These are phyloP conservation scores for Ridgeia piscesae DNA, from an alignment of 1,140 invertebrate genomes.

Conservation along the genomic window DNA sequence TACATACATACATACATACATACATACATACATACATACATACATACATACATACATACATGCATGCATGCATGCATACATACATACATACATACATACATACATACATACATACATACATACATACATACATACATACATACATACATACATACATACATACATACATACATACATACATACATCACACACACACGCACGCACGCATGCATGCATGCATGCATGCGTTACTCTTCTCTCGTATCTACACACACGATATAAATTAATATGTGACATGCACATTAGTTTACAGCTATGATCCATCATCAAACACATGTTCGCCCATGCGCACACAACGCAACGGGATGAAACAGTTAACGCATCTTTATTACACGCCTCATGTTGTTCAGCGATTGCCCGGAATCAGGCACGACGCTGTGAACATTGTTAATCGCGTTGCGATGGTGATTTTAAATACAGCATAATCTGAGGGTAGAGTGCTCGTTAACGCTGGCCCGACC, in stretches of 20 bases:
- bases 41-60: too few species aligned
- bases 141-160: too few species aligned
- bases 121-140: too few species aligned
- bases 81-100: too few species aligned
- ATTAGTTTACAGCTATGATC: background rate
- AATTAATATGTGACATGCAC: background rate
- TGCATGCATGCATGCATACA: too few species aligned
- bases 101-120: too few species aligned
- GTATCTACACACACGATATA: background rate
- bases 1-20: too few species aligned
- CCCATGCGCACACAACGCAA: background rate
- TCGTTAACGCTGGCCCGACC: background rate
- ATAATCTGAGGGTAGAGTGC: background rate
- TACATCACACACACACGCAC: too few species aligned
- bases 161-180: too few species aligned
- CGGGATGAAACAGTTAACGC: background rate
- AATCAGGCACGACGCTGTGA: background rate
- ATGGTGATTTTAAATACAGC: background rate
- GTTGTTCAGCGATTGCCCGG: background rate
- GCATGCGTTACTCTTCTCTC: too few species aligned
- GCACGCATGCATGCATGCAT: too few species aligned
- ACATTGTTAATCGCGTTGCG: background rate
- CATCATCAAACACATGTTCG: background rate
- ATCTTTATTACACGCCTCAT: background rate
- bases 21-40: too few species aligned